phyloP scores from a whole-genome alignment of 2,888 invertebrate species.

The Camptogramma bilineatum region DNA sequence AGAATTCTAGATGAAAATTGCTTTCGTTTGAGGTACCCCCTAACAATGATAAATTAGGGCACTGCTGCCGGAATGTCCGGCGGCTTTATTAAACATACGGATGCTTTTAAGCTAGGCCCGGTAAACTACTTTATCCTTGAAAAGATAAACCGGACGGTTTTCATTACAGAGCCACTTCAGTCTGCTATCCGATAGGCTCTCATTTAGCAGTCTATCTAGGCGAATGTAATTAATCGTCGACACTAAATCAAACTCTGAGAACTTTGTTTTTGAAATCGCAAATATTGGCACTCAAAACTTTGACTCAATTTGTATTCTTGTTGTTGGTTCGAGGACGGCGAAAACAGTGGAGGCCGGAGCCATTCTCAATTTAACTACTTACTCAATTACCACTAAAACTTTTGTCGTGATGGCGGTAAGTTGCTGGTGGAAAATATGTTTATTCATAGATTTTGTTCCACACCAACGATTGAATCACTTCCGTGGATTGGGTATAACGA shows the following conservation, averaged over 20 bases:
- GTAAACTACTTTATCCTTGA: conserved; percentile 61
- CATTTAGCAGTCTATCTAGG: conserved; percentile 36
- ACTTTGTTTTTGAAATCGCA: conserved; percentile 48
- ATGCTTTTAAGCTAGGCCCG: conserved; percentile 58
- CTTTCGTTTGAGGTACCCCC: conserved; percentile 72
- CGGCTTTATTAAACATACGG: conserved; percentile 75
- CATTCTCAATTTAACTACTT: conserved; percentile 26
- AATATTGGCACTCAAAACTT: conserved; percentile 48
- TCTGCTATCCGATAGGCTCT: conserved; percentile 48
- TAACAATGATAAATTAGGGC: conserved; percentile 80
- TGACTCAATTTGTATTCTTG: conserved; percentile 45
- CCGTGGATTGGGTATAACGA: conserved; percentile 31
- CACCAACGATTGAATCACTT: conserved; percentile 32
- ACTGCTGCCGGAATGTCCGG: conserved; percentile 68
- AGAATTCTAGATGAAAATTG: conserved; percentile 71
- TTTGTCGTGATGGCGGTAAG: conserved; percentile 14
- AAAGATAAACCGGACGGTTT: conserved; percentile 55
- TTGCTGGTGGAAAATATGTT: conserved; percentile 26
- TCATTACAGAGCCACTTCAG: conserved; percentile 45
- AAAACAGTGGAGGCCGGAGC: conserved; percentile 35
- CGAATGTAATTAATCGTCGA: conserved; percentile 58
- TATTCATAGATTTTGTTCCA: conserved; percentile 33
- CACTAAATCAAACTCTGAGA: conserved; percentile 51
- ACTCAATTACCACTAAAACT: conserved; percentile 29
- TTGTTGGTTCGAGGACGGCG: conserved; percentile 33